Evolutionary conservation across 1,140 invertebrate species (phyloP).

Genomic region (Tetragonula clypearis): DNA sequence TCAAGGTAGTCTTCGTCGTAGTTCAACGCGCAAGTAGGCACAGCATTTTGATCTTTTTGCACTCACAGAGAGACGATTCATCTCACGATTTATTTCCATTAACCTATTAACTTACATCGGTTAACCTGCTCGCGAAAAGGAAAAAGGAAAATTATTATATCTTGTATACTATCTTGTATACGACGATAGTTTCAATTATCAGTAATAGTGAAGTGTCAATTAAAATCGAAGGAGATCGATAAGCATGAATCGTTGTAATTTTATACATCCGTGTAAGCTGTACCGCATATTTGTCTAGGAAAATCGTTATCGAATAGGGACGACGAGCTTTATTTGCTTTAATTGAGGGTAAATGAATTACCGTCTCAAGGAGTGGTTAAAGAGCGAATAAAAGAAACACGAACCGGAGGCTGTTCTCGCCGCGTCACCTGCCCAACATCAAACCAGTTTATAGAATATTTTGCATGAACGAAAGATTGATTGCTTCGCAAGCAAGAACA

Average conservation of each 20-base stretch:
- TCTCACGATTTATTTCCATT: neutral
- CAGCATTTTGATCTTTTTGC: neutral
- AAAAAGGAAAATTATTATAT: too few relatives aligned
- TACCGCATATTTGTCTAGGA: neutral
- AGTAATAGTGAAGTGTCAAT: neutral
- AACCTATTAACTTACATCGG: neutral
- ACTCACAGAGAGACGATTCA: too few relatives aligned
- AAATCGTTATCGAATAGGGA: neutral
- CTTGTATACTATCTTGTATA: neutral
- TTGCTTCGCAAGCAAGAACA: neutral
- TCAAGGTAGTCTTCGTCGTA: neutral
- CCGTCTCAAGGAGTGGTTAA: neutral
- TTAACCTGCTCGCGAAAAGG: neutral
- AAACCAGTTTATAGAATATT: constrained; percentile 24
- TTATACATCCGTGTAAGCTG: neutral
- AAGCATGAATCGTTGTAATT: neutral
- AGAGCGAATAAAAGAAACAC: neutral
- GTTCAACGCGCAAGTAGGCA: too few relatives aligned
- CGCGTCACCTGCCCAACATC: neutral
- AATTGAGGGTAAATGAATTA: neutral
- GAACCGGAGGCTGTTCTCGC: neutral
- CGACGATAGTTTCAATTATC: neutral
- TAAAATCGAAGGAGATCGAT: neutral
- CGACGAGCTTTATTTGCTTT: neutral
- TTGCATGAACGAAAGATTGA: neutral